Evolutionary conservation across 2,113 vertebrate genomes (phyloP).

Genomic region (Lanius ludovicianus): DNA sequence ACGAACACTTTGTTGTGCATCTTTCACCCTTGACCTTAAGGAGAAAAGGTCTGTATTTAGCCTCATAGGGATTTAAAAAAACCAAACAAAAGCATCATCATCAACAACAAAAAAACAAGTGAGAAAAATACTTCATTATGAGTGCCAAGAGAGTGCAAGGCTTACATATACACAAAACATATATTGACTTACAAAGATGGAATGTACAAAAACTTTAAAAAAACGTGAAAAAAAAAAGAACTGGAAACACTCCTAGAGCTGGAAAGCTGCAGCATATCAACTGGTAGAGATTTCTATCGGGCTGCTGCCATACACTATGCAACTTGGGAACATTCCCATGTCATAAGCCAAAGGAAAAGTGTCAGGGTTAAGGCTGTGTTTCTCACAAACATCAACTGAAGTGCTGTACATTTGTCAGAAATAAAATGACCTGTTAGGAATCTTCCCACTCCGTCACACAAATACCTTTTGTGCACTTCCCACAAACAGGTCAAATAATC

Average conservation of each 20-base stretch:
- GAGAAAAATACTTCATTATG: conserved; percentile 40
- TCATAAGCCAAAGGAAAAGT: conserved; percentile 70
- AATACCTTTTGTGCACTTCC: conserved; percentile 24
- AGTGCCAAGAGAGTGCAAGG: conserved; percentile 58
- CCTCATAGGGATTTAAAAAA: conserved; percentile 20
- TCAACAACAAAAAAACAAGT: background rate
- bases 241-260: conserved; percentile 9
- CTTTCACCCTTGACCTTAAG: conserved; percentile 72
- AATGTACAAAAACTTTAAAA: conserved; percentile 73
- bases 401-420: conserved; percentile 73
- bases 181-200: conserved; percentile 67
- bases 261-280: conserved; percentile 49
- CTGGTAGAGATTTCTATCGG: conserved; percentile 40
- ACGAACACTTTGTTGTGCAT: conserved; percentile 69
- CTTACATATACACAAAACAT: conserved; percentile 62
- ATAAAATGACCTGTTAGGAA: conserved; percentile 44
- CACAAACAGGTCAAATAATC: conserved; percentile 51
- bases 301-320: background rate
- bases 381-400: conserved; percentile 70
- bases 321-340: conserved; percentile 68
- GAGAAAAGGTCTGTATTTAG: conserved; percentile 66
- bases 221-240: background rate
- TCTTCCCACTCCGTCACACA: conserved; percentile 10
- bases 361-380: conserved; percentile 76
- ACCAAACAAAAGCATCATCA: background rate